Conservation (phyloP, 2,797 vertebrate genomes). For the Sebastes nivosus region DNA sequence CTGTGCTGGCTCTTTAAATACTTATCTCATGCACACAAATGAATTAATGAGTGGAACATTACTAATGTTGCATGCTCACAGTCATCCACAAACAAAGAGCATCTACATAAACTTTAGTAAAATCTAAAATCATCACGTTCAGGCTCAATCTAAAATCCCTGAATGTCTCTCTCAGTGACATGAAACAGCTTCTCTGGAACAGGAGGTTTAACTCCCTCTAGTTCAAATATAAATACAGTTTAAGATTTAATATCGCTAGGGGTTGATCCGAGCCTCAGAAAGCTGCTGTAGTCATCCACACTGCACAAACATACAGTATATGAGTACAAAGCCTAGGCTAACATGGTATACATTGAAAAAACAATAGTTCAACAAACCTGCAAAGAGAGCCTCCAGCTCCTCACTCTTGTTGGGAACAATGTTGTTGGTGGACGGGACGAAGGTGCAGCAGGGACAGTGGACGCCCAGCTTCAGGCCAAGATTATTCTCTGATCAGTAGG, state of each 20-base stretch:
- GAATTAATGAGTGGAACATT: no score
- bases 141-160: not conserved
- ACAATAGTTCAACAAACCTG: constrained; percentile 71
- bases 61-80: not conserved
- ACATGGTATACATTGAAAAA: not conserved
- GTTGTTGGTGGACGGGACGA: constrained; percentile 85
- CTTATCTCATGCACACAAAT: no score
- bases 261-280: not conserved
- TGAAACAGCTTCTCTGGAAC: not conserved
- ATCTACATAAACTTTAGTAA: not conserved
- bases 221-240: not conserved
- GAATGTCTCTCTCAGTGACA: not conserved
- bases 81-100: not conserved
- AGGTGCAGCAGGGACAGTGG: constrained; percentile 88
- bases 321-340: not conserved
- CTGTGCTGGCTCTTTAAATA: no score
- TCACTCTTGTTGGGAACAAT: constrained; percentile 87
- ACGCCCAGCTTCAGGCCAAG: constrained; percentile 85
- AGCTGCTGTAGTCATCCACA: not conserved
- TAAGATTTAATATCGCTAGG: not conserved
- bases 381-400: constrained; percentile 85
- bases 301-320: not conserved
- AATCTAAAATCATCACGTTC: not conserved
- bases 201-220: not conserved
- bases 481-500: constrained; percentile 78